Evolutionary conservation across 2,888 invertebrate species (phyloP).

Genomic region (Cephalotes varians): DNA sequence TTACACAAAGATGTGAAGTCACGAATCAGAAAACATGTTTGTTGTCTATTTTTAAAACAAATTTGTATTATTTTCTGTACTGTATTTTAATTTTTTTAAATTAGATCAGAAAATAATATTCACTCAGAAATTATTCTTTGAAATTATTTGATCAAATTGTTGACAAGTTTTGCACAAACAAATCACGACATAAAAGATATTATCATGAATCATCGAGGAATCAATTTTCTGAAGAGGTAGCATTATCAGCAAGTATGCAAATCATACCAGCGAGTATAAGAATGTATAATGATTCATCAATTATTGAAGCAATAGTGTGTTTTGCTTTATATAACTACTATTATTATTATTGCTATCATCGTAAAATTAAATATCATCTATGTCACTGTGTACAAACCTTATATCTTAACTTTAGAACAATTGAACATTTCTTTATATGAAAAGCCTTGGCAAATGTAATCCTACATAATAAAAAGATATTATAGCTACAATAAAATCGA

Average conservation of each 20-base stretch:
- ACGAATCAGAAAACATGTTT: neutral
- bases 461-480: neutral
- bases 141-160: neutral
- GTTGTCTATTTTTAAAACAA: neutral
- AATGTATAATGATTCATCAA: conserved; percentile 33
- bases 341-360: neutral
- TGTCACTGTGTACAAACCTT: neutral
- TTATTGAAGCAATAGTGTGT: neutral
- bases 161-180: neutral
- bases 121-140: neutral
- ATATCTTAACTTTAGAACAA: neutral
- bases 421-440: neutral
- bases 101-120: neutral
- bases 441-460: neutral
- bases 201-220: neutral
- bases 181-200: neutral
- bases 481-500: neutral
- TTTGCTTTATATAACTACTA: conserved; percentile 16
- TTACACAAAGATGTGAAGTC: neutral
- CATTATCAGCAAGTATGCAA: neutral
- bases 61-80: neutral
- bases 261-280: neutral
- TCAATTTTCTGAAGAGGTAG: neutral
- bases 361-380: neutral
- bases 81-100: neutral